Conservation (phyloP, 2,113 vertebrate species). For the Equus przewalskii region DNA sequence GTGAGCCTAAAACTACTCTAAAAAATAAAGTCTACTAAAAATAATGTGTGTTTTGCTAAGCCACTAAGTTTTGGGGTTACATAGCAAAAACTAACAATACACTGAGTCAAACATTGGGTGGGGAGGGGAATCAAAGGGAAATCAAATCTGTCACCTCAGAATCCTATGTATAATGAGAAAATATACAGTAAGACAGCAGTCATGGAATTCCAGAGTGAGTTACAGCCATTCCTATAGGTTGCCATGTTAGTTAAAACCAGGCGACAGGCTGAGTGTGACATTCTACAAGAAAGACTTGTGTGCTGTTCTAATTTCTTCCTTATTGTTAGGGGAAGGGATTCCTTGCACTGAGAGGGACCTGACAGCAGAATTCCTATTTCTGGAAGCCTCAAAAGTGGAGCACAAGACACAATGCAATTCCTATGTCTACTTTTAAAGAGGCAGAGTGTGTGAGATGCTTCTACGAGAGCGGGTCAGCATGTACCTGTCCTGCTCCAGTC, state of each 20-base stretch:
- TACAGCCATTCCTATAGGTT: not conserved
- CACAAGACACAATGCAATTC: not conserved
- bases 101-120: not conserved
- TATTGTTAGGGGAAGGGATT: not conserved
- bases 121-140: not conserved
- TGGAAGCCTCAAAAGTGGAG: not conserved
- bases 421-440: not conserved
- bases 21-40: not conserved
- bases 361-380: constrained; percentile 27
- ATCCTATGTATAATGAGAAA: constrained; percentile 31
- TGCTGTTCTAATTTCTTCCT: not conserved
- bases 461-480: not conserved
- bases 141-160: not conserved
- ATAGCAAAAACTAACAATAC: not conserved
- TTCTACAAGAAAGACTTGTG: not conserved
- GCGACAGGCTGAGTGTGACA: not conserved
- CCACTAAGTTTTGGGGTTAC: not conserved
- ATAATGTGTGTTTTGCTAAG: not conserved
- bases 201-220: not conserved
- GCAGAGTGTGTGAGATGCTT: not conserved
- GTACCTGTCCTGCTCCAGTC: not conserved
- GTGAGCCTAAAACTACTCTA: not conserved
- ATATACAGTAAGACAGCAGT: not conserved
- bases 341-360: not conserved
- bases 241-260: not conserved